A percentile compares a stretch with the other conserved stretches of the same genome.
Conservation (phyloP, 2,888 invertebrate genomes). For the Tromatobia lineatoria region DNA sequence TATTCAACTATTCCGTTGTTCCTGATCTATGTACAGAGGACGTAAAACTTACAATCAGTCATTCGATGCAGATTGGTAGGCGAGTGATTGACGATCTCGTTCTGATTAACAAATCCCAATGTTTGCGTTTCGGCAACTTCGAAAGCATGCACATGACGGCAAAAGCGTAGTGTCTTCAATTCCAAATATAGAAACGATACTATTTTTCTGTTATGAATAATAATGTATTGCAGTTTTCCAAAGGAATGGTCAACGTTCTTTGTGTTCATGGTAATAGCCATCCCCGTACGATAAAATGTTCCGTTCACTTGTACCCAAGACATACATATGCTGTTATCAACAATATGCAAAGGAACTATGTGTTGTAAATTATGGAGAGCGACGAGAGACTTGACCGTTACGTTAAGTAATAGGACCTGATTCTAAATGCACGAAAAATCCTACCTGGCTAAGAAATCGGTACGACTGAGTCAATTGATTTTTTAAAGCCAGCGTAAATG, state of each 20-base stretch:
- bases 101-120: constrained; percentile 9
- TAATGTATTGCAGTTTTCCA: constrained; percentile 19
- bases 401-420: constrained; percentile 11
- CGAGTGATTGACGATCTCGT: constrained; percentile 21
- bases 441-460: constrained; percentile 22
- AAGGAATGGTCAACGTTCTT: not conserved
- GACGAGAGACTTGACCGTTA: constrained; percentile 4
- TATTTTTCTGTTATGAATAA: not conserved
- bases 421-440: constrained; percentile 20
- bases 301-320: constrained; percentile 30
- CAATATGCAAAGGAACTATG: not conserved
- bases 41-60: constrained; percentile 39
- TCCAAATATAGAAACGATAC: constrained; percentile 32
- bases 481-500: constrained; percentile 40
- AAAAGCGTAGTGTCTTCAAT: constrained; percentile 7
- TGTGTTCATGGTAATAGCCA: not conserved
- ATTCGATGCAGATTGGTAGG: constrained; percentile 34
- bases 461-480: constrained; percentile 26
- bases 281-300: constrained; percentile 17
- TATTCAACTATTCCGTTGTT: not conserved
- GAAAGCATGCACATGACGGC: constrained; percentile 36
- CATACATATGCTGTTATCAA: constrained; percentile 9
- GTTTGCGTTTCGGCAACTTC: constrained; percentile 27
- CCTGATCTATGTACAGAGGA: constrained; percentile 9
- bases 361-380: not conserved